These are phyloP conservation scores for Mesitornis unicolor DNA, from an alignment of 2,113 vertebrate genomes.

Conservation along the genomic window DNA sequence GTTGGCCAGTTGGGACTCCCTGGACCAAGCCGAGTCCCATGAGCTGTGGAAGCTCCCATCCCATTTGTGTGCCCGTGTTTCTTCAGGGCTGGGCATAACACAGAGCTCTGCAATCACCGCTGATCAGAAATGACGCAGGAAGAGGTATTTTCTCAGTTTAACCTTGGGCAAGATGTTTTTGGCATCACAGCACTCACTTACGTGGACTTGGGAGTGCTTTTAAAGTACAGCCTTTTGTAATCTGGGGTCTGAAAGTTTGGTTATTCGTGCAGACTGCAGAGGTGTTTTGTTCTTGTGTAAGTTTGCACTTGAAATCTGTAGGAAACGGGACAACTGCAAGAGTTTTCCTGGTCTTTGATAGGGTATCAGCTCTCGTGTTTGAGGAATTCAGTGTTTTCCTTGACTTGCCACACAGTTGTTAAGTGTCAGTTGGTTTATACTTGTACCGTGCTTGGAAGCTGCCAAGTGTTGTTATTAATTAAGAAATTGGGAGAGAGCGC, in stretches of 20 bases:
- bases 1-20: too few relatives aligned
- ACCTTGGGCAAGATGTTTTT: background rate
- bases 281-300: background rate
- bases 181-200: background rate
- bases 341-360: background rate
- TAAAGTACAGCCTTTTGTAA: background rate
- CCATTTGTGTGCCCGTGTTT: conserved; percentile 13
- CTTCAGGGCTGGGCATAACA: background rate
- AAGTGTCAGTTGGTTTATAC: background rate
- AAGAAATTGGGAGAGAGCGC: background rate
- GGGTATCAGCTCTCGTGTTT: background rate
- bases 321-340: background rate
- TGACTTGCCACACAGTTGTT: background rate
- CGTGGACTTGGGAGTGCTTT: background rate
- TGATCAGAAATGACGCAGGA: background rate
- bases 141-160: background rate
- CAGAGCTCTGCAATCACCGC: background rate
- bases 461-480: background rate
- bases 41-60: background rate
- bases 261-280: background rate
- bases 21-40: too few relatives aligned
- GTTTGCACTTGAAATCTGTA: background rate
- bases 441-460: background rate
- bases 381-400: background rate
- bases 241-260: background rate